These are phyloP conservation scores for Dicrostonyx torquatus DNA, from an alignment of 2,797 vertebrate species.

Conservation along the genomic window DNA sequence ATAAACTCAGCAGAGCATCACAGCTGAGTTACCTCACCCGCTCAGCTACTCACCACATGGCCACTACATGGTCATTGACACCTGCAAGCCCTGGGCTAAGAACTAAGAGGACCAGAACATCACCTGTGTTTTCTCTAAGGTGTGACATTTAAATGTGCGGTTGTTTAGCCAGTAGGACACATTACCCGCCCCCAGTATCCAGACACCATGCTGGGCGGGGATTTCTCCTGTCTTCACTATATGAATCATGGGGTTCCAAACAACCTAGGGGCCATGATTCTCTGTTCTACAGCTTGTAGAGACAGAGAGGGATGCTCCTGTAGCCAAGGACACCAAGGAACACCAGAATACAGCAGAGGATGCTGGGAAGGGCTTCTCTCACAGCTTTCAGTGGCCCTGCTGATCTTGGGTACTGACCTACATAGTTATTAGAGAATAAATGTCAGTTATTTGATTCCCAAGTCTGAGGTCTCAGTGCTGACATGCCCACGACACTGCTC, in stretches of 20 bases:
- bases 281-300: background rate
- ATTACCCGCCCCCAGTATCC: no score
- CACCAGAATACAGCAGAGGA: background rate
- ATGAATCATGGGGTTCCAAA: background rate
- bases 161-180: background rate
- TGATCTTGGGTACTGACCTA: background rate
- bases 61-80: background rate
- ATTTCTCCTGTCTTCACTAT: background rate
- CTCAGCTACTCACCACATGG: accelerated
- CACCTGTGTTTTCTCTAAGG: background rate
- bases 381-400: background rate
- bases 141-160: background rate
- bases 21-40: background rate
- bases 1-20: background rate
- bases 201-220: background rate
- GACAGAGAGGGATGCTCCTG: background rate
- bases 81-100: background rate
- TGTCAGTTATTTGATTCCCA: no score
- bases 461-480: background rate
- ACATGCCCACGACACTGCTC: no score
- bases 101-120: background rate
- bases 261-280: no score
- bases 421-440: background rate
- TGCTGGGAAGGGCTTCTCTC: background rate
- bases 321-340: background rate